Conservation (phyloP, 2,113 vertebrate species). For the Galeopterus variegatus region DNA sequence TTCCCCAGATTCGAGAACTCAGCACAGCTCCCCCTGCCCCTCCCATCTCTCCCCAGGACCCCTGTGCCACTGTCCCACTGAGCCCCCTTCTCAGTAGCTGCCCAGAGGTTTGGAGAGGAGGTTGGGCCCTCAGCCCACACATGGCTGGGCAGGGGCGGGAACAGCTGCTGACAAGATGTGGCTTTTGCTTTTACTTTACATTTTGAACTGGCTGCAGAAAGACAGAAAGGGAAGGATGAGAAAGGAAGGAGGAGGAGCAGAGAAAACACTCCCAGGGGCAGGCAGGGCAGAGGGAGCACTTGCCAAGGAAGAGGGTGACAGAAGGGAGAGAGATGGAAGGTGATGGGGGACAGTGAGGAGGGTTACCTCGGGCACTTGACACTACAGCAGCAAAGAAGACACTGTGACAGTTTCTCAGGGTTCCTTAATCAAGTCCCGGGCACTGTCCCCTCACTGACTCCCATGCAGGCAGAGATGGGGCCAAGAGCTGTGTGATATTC, state of each 20-base stretch:
- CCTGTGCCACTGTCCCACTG: background rate
- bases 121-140: background rate
- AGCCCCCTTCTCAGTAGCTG: too few relatives aligned
- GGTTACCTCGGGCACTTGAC: fast-evolving
- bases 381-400: background rate
- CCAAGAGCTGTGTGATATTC: background rate
- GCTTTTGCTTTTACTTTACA: background rate
- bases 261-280: background rate
- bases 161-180: fast-evolving
- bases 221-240: too few relatives aligned
- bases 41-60: too few relatives aligned
- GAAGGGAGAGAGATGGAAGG: background rate
- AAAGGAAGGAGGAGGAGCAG: background rate
- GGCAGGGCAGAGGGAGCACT: background rate
- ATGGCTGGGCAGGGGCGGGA: background rate
- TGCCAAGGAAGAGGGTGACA: background rate
- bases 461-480: background rate
- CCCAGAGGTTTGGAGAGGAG: background rate
- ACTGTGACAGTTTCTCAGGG: background rate
- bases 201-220: background rate
- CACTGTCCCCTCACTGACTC: too few relatives aligned
- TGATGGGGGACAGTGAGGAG: background rate
- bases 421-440: background rate
- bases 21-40: background rate
- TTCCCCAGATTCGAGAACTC: background rate